phyloP scores from a whole-genome alignment of 2,113 vertebrate genomes.

The Perccottus glenii region DNA sequence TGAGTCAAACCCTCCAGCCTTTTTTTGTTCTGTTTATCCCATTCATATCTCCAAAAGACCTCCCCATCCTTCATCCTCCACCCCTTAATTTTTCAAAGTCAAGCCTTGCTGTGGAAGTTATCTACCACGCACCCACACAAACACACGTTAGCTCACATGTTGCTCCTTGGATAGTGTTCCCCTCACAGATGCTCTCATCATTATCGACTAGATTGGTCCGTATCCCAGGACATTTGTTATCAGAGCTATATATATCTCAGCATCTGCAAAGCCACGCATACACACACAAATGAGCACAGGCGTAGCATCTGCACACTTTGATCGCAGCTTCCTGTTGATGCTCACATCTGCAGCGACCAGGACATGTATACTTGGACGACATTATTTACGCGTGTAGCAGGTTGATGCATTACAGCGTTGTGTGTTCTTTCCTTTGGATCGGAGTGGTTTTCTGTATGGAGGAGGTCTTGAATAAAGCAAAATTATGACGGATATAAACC shows the following conservation, averaged over 20 bases:
- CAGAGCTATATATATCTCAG: constrained; percentile 52
- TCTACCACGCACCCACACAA: constrained; percentile 22
- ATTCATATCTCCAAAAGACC: neutral
- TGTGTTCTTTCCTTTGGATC: neutral
- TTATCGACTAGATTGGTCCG: constrained; percentile 53
- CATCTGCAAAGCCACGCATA: constrained; percentile 37
- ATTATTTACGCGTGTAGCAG: neutral
- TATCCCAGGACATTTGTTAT: constrained; percentile 60
- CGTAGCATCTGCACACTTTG: constrained; percentile 19
- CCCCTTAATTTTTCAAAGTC: constrained; percentile 12
- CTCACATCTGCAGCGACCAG: constrained; percentile 29
- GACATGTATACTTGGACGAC: neutral
- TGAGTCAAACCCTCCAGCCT: constrained; percentile 74
- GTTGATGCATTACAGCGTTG: neutral
- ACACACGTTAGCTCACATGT: constrained; percentile 23
- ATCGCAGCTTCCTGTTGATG: constrained; percentile 23
- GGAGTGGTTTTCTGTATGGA: neutral
- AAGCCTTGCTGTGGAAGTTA: constrained; percentile 13
- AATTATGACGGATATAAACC: constrained; percentile 14
- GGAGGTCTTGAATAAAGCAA: constrained; percentile 4
- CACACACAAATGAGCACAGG: constrained; percentile 9
- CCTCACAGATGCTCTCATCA: constrained; percentile 61
- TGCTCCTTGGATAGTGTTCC: constrained; percentile 35
- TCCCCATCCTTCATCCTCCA: constrained; percentile 18
- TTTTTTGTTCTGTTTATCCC: constrained; percentile 7